Base-by-base conservation (phyloP, 2,888 invertebrate genomes). In the Cotesia congregata region DNA sequence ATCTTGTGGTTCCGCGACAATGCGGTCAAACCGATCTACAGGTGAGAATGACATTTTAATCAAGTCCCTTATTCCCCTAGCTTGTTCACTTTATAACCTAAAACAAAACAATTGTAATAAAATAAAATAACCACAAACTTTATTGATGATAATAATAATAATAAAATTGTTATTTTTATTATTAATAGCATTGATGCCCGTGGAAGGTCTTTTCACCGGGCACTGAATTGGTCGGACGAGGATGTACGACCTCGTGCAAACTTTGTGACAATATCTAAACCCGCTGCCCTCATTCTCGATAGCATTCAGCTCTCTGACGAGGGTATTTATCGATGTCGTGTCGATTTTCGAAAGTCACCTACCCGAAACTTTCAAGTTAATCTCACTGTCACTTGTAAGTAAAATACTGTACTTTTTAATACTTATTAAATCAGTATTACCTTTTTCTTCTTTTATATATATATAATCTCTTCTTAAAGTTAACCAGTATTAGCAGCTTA, bases 1-100 rank as follows among this genome's bases (percentile, higher is more conserved):
- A 96, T 97, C 83, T 92, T 97, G 74, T 97, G 97, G 97, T 97
- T 96, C 90, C 92, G 95, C 82, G 96, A 96, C 88, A 94, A 94
- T 84, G 94, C 94, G 74, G 95, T 94, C 81, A 96, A 96, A 90
- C 97, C 97, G 82, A 94, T 97, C 86, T 97, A 96, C 92, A 97
- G 96, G 97, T 96, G 91, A 91, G 74, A 75, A 65, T 62, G 71
- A 17, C 60, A 50, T 74, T 65, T 72, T 41, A 50, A 64, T 64
- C 20, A 17, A 68, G 39, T 4, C 68, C 68, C 68, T 68, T 3
- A 2, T 30, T 3, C 30, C 30, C 30, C 30, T 9, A 20, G 6
- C 64, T 20, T 20, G 12, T n/a, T 20, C 15, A 65, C 38, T 30
- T 20, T 30, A 38, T 59, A n/a, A 2, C n/a, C 12, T 12, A 59